Base-by-base conservation (phyloP, 2,888 invertebrate species). In the Pachymerium ferrugineum region DNA sequence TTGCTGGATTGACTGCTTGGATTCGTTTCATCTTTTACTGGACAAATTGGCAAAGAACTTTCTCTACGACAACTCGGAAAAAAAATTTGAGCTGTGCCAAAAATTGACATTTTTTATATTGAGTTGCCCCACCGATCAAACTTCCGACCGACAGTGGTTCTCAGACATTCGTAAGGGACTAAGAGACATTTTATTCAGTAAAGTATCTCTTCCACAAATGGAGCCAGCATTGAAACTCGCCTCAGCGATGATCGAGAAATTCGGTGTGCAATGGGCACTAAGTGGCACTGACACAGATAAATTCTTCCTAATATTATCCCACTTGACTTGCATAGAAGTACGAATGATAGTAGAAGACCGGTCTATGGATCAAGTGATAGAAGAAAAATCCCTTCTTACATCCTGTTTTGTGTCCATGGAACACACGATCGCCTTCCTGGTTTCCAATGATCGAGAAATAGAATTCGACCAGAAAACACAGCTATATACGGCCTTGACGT, bases 341-440 rank as follows among this genome's bases (percentile, higher is more conserved):
- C 88, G 95, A 80, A 95, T 97, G 94, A 92, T 93, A 78, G 85
- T 96, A 76, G 96, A 96, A 80, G 92, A 93, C 77, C 90, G 90
- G 79, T 76, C 77, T 8, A 74, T 79, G 3, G 78, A 79, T 33
- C 77, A 80, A 78, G 80, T 82, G 31, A 74, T 76, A 10, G 71
- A 73, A 30, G 77, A 78, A 25, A 42, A 76, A 5, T 78, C 78
- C 16, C 74, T 82, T 25, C 77, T 82, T 12, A 79, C 79, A 31
- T 76, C 80, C 10, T 81, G 82, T 76, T 83, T 81, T 74, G 78
- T 78, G 30, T 76, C 81, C 28, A 74, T 82, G 22, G 83, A 83
- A 76, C 76, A 77, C 70, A 78, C 80, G n/a, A 81, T 83, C 22
- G 77, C 78, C 30, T 78, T 80, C 77, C 77, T 82, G 78, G 79